These are phyloP conservation scores for Drosophila limbata DNA, from an alignment of 2,888 invertebrate species.

Conservation along the genomic window DNA sequence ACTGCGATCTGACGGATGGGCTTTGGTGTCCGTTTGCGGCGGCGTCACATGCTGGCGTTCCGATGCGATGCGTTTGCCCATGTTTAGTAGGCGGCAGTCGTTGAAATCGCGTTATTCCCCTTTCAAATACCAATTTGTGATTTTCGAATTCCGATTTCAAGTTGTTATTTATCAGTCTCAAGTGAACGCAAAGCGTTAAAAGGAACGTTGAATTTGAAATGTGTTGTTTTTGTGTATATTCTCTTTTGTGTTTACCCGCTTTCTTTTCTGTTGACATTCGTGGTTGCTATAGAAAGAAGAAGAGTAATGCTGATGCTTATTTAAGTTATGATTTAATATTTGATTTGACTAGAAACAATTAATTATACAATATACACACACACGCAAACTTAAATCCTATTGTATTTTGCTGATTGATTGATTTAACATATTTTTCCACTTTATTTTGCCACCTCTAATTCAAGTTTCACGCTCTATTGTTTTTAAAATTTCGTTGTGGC, in stretches of 20 bases:
- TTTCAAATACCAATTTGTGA: not conserved
- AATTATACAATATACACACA: constrained; percentile 16
- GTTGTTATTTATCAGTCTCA: constrained; percentile 57
- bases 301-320: constrained; percentile 25
- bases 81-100: constrained; percentile 46
- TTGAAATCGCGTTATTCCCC: constrained; percentile 1
- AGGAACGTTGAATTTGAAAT: constrained; percentile 58
- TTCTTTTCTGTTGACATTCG: constrained; percentile 51
- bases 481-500: constrained; percentile 48
- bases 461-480: constrained; percentile 56
- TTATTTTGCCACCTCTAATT: constrained; percentile 52
- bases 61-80: constrained; percentile 82
- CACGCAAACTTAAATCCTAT: constrained; percentile 5
- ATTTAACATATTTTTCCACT: constrained; percentile 24
- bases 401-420: constrained; percentile 32
- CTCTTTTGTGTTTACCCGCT: constrained; percentile 41
- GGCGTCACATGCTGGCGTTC: constrained; percentile 60
- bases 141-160: not conserved
- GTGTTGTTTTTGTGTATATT: constrained; percentile 56
- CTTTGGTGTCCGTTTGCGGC: constrained; percentile 49
- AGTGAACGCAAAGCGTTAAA: constrained; percentile 37
- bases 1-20: constrained; percentile 60
- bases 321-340: constrained; percentile 26
- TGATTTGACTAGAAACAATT: constrained; percentile 5
- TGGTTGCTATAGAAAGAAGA: constrained; percentile 30